Evolutionary conservation across 2,888 invertebrate species (phyloP), one percentile per base, ranked within the genome.

Genomic region (Melangyna quadrimaculata): DNA sequence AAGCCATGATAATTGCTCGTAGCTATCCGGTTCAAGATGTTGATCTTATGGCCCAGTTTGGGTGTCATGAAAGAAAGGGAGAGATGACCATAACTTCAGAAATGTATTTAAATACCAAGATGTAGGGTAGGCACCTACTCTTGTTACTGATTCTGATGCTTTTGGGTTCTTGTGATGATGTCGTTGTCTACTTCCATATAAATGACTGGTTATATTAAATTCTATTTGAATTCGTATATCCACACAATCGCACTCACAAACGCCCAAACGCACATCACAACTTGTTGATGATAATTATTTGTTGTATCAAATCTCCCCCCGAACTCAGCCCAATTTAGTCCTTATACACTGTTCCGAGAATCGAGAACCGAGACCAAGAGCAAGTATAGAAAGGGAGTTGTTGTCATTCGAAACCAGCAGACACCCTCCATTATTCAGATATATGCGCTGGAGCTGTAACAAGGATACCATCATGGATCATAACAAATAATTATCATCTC

Each of bases 281-380:
- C 83, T 84, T 84, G 83, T 84, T 84, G 83, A 84, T 79, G 78
- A 83, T 83, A 79, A 79, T 84, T 84, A 84, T 79, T 79, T 83
- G 82, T 70, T 69, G 69, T 78, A 59, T 59, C 59, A 37, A 59
- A 22, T 35, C 22, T n/a, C 35, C 27, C 14, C 29, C 51, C 51
- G 24, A 35, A 22, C 19, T 14, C 1, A 19, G 10, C 29, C 55
- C 10, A 9, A 2, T 32, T 7, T 5, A 1, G 17, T 57, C 32
- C 10, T 12, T 14, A 1, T 14, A 14, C 3, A 3, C 7, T 51
- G 12, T 51, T 51, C 24, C 24, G 3, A 7, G 51, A 51, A 14
- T n/a, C 24, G 3, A 7, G 51, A 51, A 14, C 24, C 24, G 3
- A 7, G 51, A 51, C 6, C 22, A 48, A 48, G 48, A 1, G 2